These are phyloP conservation scores for Zosterops hypoxanthus DNA, from an alignment of 2,113 vertebrate species.

Conservation along the genomic window DNA sequence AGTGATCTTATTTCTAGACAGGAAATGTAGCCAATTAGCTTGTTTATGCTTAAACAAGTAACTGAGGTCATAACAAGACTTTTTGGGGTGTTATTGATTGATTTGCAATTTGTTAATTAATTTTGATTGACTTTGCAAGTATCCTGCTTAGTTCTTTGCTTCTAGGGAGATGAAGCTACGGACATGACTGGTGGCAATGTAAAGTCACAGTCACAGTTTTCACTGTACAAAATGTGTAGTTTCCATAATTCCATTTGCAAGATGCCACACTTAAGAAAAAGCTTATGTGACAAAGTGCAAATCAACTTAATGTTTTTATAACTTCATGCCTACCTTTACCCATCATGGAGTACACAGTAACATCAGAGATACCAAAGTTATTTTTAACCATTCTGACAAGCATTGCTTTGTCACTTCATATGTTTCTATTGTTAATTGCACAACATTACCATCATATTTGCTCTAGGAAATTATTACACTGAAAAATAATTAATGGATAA, in stretches of 20 bases:
- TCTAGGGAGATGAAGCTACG: background rate
- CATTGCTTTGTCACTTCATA: background rate
- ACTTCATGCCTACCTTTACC: background rate
- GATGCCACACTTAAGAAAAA: background rate
- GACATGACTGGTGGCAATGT: background rate
- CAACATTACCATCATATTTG: background rate
- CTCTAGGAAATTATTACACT: background rate
- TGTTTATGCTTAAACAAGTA: constrained; percentile 72
- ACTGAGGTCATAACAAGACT: constrained; percentile 64
- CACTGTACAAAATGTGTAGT: background rate
- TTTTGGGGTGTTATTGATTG: constrained; percentile 69
- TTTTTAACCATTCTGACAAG: background rate
- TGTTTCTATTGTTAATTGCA: background rate
- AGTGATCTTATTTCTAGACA: constrained; percentile 72
- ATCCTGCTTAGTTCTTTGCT: constrained; percentile 27
- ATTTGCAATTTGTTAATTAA: constrained; percentile 71
- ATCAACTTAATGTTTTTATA: background rate
- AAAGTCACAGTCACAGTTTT: background rate
- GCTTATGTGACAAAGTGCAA: background rate
- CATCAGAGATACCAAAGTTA: background rate
- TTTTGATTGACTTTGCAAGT: constrained; percentile 70
- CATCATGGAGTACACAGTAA: background rate
- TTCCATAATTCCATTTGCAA: background rate
- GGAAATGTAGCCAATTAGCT: constrained; percentile 68
- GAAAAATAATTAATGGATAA: background rate